Conservation (phyloP, 2,113 vertebrate species). For the Athene cunicularia region DNA sequence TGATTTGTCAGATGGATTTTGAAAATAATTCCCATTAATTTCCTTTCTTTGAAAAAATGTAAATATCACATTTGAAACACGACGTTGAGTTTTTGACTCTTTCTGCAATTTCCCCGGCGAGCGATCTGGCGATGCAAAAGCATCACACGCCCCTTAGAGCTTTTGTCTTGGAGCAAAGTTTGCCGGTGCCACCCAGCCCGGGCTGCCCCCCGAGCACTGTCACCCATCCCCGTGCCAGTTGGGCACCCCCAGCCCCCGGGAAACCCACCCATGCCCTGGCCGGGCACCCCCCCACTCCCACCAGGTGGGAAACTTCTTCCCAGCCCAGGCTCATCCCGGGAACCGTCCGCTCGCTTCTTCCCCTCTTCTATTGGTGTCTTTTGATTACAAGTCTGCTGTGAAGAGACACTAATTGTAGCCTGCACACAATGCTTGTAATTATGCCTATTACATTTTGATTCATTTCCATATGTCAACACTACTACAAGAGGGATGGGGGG, state of each 20-base stretch:
- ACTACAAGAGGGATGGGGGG: conserved; percentile 59
- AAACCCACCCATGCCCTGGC: fast-evolving
- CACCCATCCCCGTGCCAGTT: fast-evolving
- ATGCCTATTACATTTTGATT: conserved; percentile 86
- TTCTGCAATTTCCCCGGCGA: not conserved
- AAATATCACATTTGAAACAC: not conserved
- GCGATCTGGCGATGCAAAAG: fast-evolving
- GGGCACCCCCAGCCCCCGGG: fast-evolving
- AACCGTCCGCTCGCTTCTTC: conserved; percentile 46
- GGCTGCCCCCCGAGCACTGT: not conserved
- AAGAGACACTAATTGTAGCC: conserved; percentile 86
- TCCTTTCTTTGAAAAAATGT: not conserved
- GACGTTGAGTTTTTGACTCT: no score
- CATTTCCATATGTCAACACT: conserved; percentile 87
- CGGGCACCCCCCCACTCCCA: not conserved
- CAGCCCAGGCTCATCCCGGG: not conserved
- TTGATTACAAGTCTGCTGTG: conserved; percentile 81
- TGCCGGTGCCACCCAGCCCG: fast-evolving
- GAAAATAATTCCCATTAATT: not conserved
- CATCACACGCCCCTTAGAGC: fast-evolving
- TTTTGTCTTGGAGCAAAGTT: not conserved
- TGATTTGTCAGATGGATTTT: not conserved
- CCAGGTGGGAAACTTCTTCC: conserved; percentile 7
- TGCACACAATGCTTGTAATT: conserved; percentile 85
- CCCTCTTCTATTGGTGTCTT: conserved; percentile 77